phyloP scores from a whole-genome alignment of 2,797 vertebrate species.

The Hydrophis major region DNA sequence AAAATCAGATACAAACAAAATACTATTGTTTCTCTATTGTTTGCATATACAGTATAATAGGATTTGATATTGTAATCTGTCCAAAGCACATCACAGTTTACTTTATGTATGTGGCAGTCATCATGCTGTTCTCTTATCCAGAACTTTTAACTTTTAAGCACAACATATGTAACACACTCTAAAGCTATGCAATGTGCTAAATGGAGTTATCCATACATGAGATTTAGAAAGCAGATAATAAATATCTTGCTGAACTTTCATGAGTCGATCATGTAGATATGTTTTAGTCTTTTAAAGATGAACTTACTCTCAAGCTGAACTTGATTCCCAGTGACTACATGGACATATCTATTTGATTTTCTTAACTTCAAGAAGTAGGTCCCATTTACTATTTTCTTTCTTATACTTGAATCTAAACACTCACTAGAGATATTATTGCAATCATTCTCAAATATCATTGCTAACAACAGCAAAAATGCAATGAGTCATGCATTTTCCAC shows the following conservation, averaged over 20 bases:
- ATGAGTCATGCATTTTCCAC: neutral
- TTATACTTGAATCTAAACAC: neutral
- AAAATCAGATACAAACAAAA: neutral
- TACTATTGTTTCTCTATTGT: neutral
- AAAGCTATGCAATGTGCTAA: neutral
- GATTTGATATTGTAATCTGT: neutral
- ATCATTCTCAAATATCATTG: neutral
- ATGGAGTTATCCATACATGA: neutral
- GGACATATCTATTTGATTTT: neutral
- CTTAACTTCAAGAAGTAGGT: neutral
- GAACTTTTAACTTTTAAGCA: neutral
- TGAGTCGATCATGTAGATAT: neutral
- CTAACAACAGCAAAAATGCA: neutral
- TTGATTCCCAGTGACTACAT: neutral
- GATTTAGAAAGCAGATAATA: neutral
- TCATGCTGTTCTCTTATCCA: neutral
- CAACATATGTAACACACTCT: neutral
- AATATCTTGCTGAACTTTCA: neutral
- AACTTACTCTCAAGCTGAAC: neutral
- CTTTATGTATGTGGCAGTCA: neutral
- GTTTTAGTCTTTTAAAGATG: neutral
- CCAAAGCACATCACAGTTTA: neutral
- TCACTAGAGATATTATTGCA: neutral
- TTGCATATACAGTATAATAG: neutral
- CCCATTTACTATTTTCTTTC: neutral